phyloP scores from a whole-genome alignment of 2,888 invertebrate species.

The Zaprionus bogoriensis region DNA sequence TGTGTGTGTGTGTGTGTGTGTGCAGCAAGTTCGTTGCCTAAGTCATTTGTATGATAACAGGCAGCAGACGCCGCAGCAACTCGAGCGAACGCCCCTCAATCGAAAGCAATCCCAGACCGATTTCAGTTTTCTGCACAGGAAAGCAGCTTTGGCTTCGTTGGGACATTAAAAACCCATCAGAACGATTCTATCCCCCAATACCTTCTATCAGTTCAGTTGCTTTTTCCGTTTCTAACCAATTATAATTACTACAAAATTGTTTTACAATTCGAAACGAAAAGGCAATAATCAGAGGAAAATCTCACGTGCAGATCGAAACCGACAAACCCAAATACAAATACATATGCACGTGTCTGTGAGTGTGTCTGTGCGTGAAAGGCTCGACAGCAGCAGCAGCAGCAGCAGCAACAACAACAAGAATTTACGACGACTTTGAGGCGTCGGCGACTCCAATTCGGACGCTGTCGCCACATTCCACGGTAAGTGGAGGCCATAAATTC shows the following conservation, averaged over 20 bases:
- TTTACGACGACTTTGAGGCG: constrained; percentile 45
- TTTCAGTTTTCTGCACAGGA: not conserved
- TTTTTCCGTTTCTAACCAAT: not conserved
- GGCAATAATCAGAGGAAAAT: constrained; percentile 13
- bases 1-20: constrained; percentile 10
- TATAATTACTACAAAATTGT: not conserved
- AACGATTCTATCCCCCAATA: too few relatives aligned
- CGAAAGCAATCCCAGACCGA: constrained; percentile 7
- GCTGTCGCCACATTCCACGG: constrained; percentile 62
- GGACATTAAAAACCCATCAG: constrained; percentile 33
- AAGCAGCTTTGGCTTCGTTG: too few relatives aligned
- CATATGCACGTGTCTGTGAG: constrained; percentile 13
- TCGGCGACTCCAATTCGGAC: constrained; percentile 53
- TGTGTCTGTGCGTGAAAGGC: constrained; percentile 5
- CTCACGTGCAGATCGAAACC: constrained; percentile 17
- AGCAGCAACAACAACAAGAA: constrained; percentile 9
- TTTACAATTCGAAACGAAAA: not conserved
- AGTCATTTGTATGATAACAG: constrained; percentile 51
- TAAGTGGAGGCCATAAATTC: constrained; percentile 62
- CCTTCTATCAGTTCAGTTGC: too few relatives aligned
- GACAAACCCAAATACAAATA: not conserved
- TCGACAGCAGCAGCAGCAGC: constrained; percentile 1
- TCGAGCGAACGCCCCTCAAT: not conserved
- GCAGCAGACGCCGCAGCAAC: constrained; percentile 2
- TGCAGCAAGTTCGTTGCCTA: constrained; percentile 52